A percentile compares a stretch with the other conserved stretches of the same genome.
phyloP scores from a whole-genome alignment of 1,140 invertebrate species.

The Diabrotica virgifera region DNA sequence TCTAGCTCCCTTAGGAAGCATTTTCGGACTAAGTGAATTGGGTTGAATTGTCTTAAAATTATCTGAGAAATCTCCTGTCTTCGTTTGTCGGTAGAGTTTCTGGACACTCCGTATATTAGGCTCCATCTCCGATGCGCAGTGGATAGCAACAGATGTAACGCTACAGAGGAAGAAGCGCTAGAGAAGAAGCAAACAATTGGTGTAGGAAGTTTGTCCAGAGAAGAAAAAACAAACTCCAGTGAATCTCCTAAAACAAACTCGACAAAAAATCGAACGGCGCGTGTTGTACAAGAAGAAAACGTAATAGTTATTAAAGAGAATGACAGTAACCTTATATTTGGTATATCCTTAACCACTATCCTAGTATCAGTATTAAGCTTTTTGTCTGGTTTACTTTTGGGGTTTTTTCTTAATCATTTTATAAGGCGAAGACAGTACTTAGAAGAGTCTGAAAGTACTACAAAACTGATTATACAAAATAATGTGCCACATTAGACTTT shows the following conservation, averaged over 20 bases:
- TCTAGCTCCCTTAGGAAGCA: too few relatives aligned
- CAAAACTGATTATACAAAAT: conserved; percentile 7
- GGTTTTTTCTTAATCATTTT: conserved; percentile 10
- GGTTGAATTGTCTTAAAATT: too few relatives aligned
- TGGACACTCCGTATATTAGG: too few relatives aligned
- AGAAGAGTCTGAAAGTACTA: conserved; percentile 13
- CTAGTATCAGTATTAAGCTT: conserved; percentile 4
- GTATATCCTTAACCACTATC: neutral
- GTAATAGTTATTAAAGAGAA: neutral
- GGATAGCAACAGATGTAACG: too few relatives aligned
- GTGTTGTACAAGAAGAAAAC: neutral
- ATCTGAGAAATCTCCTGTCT: too few relatives aligned
- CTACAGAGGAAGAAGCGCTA: neutral
- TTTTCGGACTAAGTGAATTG: too few relatives aligned
- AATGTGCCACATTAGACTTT: too few relatives aligned
- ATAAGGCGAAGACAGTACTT: neutral
- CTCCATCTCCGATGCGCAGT: too few relatives aligned
- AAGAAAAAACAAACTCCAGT: neutral
- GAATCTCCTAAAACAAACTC: neutral
- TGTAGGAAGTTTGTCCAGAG: too few relatives aligned
- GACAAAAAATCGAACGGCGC: neutral
- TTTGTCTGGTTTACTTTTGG: conserved; percentile 4
- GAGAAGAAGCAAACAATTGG: neutral
- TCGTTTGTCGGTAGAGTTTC: too few relatives aligned
- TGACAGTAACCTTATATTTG: neutral